These are phyloP conservation scores for Drosophila neutralis DNA, from an alignment of 2,888 invertebrate species.

Conservation along the genomic window DNA sequence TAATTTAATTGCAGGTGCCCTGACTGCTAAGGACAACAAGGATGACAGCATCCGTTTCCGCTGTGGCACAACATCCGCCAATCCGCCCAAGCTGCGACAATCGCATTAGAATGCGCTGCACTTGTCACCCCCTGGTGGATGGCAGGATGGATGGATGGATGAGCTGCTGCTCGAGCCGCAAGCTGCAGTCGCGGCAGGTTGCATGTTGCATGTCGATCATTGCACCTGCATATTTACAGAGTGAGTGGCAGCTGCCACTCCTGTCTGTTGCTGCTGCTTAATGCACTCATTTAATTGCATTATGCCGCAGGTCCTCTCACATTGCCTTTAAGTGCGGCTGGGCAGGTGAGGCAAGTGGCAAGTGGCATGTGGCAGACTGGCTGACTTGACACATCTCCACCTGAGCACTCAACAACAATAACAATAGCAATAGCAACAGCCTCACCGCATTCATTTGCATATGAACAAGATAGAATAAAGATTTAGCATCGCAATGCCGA, in stretches of 20 bases:
- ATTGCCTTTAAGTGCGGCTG: constrained; percentile 43
- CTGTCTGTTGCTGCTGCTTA: constrained; percentile 44
- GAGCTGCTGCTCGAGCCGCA: constrained; percentile 25
- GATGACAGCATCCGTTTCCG: constrained; percentile 70
- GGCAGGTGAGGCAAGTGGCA: constrained; percentile 37
- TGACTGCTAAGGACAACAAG: constrained; percentile 10
- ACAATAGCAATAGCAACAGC: constrained; percentile 22
- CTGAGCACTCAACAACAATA: constrained; percentile 49
- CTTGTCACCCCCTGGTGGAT: constrained; percentile 46
- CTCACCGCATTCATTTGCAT: constrained; percentile 75
- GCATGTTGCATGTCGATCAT: constrained; percentile 54
- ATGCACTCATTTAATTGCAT: constrained; percentile 81
- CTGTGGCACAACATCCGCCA: constrained; percentile 69
- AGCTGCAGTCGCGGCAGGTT: constrained; percentile 5
- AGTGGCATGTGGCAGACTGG: constrained; percentile 11
- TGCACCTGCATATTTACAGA: constrained; percentile 38
- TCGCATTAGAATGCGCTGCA: constrained; percentile 74
- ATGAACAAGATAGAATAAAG: constrained; percentile 46
- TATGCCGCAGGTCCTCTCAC: constrained; percentile 77
- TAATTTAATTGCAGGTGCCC: constrained; percentile 72
- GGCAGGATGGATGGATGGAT: constrained; percentile 64
- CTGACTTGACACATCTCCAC: constrained; percentile 22
- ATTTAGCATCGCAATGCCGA: neutral
- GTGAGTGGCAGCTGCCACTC: constrained; percentile 3
- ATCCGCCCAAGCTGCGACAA: constrained; percentile 56